phyloP scores from a whole-genome alignment of 2,113 vertebrate species.

The Coptodon bakossiorum region DNA sequence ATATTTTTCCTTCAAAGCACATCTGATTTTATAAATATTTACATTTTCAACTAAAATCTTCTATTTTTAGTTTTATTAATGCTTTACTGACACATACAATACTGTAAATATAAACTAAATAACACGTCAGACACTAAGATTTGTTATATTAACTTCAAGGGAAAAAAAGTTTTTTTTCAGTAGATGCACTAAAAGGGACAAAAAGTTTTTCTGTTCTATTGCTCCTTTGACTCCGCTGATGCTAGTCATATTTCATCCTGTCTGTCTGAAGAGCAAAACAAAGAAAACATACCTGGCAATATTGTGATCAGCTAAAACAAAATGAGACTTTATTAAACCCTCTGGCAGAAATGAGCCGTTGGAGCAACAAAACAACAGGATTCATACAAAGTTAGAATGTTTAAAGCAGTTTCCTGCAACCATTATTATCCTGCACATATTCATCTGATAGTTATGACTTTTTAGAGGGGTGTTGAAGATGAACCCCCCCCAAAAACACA shows the following conservation, averaged over 20 bases:
- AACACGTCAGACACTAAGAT: rapidly evolving
- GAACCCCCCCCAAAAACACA: neutral
- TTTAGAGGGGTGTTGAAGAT: neutral
- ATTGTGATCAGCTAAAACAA: neutral
- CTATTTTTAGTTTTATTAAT: neutral
- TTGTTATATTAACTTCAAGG: neutral
- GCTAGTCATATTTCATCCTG: neutral
- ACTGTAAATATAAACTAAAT: neutral
- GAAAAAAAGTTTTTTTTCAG: neutral
- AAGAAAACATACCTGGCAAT: neutral
- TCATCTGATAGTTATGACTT: neutral
- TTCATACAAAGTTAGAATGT: neutral
- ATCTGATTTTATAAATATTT: neutral
- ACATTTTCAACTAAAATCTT: neutral
- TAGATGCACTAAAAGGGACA: neutral
- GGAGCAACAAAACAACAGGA: neutral
- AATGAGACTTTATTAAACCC: slow-evolving; percentile 1
- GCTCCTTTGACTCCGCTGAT: neutral
- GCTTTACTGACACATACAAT: neutral
- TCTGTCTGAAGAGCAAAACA: neutral
- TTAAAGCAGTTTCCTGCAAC: neutral
- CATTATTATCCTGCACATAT: neutral
- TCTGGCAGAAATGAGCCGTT: neutral
- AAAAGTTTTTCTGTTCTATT: neutral
- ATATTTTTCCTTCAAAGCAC: neutral